Evolutionary conservation across 2,113 vertebrate species (phyloP), one percentile per base, ranked within the genome.

Genomic region (Entelurus aequoreus): DNA sequence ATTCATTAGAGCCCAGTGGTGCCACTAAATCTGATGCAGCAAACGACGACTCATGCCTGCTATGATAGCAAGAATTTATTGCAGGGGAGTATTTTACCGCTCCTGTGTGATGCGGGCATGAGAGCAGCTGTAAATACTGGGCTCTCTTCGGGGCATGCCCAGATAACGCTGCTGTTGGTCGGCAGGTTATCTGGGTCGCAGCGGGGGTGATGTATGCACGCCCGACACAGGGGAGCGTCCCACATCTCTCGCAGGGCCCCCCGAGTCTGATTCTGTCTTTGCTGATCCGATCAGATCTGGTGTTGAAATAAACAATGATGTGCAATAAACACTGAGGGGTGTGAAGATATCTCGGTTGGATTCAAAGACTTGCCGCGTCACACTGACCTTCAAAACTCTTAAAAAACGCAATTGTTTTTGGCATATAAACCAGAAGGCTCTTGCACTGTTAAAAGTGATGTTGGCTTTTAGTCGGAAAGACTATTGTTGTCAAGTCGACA

Each of bases 1-100:
- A 84, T 84, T 82, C 78, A 84, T 84, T 79, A 76, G 77, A 77
- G 75, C 74, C 71, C 14, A 54, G 71, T 71, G 75, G 63, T 77
- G 66, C 70, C 62, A 55, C 64, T 78, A 72, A 75, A 83, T 71
- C 69, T 66, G 79, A 78, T 74, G 64, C 68, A 51, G 65, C 65
- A 57, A n/a, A 77, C 71, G 47, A 70, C 62, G 14, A 76, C 74
- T 74, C 73, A 75, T 75, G 66, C 75, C 67, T 1, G 8, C 59
- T 69, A 49, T 75, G 80, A 80, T 64, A 79, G 75, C 54, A 60
- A 53, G 54, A 70, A 74, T 83, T 83, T 77, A 83, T 76, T 58
- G 66, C 49, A 74, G 65, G 51, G 51, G 59, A 74, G 60, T 71
- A 56, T 63, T 71, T 60, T 48, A 40, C 19, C 15, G 62, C 71